A percentile compares a stretch with the other conserved stretches of the same genome.
Conservation (phyloP, 2,113 vertebrate species). For the Sphyrna mokarran region DNA sequence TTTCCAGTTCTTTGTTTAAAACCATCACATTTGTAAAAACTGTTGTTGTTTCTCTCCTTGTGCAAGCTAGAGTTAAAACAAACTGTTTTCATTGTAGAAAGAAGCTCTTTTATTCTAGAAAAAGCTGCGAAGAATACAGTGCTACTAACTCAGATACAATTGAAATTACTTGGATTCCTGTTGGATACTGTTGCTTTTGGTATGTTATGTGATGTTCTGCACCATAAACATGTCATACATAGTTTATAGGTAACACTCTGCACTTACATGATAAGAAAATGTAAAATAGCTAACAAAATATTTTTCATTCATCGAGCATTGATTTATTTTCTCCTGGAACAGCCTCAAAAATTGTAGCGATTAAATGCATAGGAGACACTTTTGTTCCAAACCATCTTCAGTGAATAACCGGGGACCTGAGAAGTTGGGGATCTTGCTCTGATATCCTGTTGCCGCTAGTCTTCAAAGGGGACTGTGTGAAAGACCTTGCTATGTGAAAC, state of each 20-base stretch:
- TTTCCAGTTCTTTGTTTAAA: background rate
- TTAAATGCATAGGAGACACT: background rate
- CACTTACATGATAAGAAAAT: background rate
- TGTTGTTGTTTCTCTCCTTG: background rate
- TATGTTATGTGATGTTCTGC: background rate
- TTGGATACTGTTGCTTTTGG: background rate
- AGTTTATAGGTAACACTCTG: background rate
- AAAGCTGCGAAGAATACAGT: background rate
- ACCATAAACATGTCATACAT: background rate
- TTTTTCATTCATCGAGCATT: background rate
- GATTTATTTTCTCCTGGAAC: background rate
- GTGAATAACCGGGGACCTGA: background rate
- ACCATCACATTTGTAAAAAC: background rate
- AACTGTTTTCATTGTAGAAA: constrained; percentile 8
- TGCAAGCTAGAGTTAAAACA: background rate
- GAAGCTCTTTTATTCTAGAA: background rate
- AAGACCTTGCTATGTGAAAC: background rate
- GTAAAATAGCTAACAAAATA: background rate
- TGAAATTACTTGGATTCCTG: background rate
- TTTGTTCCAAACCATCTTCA: background rate
- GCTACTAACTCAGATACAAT: background rate
- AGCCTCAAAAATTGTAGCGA: background rate
- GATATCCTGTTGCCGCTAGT: background rate
- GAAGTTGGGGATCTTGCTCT: background rate
- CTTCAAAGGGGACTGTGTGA: background rate